phyloP scores from a whole-genome alignment of 2,113 vertebrate species.

The Macroglossus sobrinus region DNA sequence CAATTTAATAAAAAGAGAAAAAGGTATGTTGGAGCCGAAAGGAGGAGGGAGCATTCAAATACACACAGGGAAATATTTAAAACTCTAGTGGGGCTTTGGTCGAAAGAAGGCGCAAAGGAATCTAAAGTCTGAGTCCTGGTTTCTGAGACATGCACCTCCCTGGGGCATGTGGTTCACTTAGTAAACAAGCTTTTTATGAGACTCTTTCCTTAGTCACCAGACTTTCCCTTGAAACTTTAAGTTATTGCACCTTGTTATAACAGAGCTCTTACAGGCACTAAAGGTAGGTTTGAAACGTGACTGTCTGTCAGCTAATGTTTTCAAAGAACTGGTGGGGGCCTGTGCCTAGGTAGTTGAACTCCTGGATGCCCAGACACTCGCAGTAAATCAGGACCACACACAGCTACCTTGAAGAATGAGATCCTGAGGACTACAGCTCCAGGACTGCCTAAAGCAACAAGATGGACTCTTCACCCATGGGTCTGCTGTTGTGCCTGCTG shows the following conservation, averaged over 20 bases:
- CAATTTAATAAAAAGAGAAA: conserved; percentile 65
- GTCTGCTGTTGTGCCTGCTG: neutral
- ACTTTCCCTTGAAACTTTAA: neutral
- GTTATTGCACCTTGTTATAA: neutral
- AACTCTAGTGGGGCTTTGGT: neutral
- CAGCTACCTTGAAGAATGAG: neutral
- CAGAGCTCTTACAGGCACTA: neutral
- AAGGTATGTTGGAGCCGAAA: conserved; percentile 55
- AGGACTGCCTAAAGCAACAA: neutral
- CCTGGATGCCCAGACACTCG: neutral
- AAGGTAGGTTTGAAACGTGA: neutral
- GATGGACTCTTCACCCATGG: neutral
- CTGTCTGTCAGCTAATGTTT: neutral
- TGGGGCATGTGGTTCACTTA: neutral
- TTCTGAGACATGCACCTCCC: neutral
- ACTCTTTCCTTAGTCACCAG: neutral
- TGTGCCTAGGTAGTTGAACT: neutral
- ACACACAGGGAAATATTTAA: neutral
- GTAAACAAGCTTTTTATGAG: neutral
- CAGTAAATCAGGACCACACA: neutral
- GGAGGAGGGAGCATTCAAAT: neutral
- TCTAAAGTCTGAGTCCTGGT: neutral
- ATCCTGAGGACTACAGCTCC: neutral
- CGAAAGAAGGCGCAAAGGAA: neutral
- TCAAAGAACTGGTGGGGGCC: neutral